Base-by-base conservation (phyloP, 2,888 invertebrate species). In the Agrotis puta region DNA sequence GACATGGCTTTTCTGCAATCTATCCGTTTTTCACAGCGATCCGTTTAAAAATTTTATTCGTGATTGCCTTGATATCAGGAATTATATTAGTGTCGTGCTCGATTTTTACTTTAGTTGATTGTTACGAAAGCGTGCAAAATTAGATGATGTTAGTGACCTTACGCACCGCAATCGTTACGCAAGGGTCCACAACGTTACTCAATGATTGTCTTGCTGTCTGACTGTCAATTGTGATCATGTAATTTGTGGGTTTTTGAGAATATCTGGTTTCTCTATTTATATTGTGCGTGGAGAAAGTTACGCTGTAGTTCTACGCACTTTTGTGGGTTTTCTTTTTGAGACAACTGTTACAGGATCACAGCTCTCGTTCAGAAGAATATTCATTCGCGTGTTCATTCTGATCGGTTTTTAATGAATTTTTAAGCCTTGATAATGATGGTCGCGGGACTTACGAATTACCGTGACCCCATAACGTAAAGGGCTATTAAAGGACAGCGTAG, bases 51-150 rank as follows among this genome's bases (percentile, higher is more conserved):
- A 59, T 73, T 39, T 64, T 65, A 65, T 64, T 82, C 71, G 74
- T 76, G 65, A 70, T 86, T 51, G 77, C 88, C 88, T 89, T 88
- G 87, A 84, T 79, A 62, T 81, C 74, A 76, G 74, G 83, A 86
- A 83, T 87, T 82, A 80, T 82, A 82, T 85, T 84, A 85, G 73
- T 73, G 83, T 82, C 84, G 86, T 87, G 84, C 85, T 84, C 86
- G 82, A 85, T 85, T 89, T 88, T 88, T 83, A 88, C 87, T 89
- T 89, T 88, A 92, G 89, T 88, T 88, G 82, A 82, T 83, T 85
- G 83, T 93, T 94, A 89, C 92, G 92, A 94, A 94, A 94, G 91
- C 93, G 93, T 93, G 93, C 92, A 91, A 93, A 94, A 94, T 93
- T 90, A 92, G 90, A 92, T 92, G 93, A 92, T 92, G 90, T 87